phyloP scores from a whole-genome alignment of 2,888 invertebrate species.

The Drosophila engyochracea region DNA sequence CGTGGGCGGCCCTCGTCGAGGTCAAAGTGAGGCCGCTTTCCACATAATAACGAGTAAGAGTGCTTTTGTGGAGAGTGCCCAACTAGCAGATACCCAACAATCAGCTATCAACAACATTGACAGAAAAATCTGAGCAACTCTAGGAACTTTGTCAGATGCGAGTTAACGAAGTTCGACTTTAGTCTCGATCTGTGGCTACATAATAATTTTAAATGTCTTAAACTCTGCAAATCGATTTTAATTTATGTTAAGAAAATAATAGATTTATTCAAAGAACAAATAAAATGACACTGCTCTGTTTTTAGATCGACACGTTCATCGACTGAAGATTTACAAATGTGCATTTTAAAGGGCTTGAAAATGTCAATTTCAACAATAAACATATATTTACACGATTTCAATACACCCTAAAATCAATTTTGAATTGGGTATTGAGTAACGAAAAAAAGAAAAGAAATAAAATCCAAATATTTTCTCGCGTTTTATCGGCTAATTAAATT shows the following conservation, averaged over 20 bases:
- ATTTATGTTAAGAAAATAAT: no score
- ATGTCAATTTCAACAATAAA: background rate
- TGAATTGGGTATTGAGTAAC: background rate
- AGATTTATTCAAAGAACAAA: no score
- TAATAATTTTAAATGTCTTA: no score
- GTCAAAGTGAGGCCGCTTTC: constrained; percentile 44
- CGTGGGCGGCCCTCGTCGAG: constrained; percentile 37
- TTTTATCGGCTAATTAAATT: constrained; percentile 55
- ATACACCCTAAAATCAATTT: background rate
- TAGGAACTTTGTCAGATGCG: background rate
- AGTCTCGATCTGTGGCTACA: background rate
- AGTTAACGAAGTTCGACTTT: background rate
- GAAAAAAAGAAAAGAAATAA: background rate
- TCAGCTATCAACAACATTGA: background rate
- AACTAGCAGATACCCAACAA: background rate
- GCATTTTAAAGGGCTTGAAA: background rate
- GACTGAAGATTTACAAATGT: no score
- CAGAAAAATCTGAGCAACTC: background rate
- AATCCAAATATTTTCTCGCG: constrained; percentile 11
- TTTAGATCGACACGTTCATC: no score
- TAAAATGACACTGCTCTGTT: no score
- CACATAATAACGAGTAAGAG: constrained; percentile 5
- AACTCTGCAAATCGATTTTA: no score
- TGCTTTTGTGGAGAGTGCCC: background rate
- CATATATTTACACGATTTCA: background rate